Conservation (phyloP, 2,888 invertebrate species). For the Hemaris fuciformis region DNA sequence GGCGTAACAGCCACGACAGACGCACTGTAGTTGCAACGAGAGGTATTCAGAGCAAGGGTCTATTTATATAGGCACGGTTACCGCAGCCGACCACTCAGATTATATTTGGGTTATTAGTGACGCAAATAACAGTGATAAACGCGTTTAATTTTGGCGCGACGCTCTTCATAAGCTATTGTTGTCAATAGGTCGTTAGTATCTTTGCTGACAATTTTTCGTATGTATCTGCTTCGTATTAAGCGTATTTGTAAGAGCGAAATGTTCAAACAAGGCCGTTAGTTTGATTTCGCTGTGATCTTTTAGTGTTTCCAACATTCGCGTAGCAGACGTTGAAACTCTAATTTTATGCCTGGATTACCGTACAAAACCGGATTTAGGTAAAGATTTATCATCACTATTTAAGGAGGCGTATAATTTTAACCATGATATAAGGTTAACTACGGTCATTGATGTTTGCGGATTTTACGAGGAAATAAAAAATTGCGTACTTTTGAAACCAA, state of each 20-base stretch:
- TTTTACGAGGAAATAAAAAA: not conserved
- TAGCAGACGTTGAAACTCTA: not conserved
- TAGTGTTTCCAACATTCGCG: not conserved
- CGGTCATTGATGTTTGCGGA: not conserved
- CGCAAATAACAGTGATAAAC: conserved; percentile 74
- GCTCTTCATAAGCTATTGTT: conserved; percentile 62
- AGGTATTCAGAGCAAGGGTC: conserved; percentile 71
- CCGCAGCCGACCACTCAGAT: conserved; percentile 48
- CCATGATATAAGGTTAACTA: not conserved
- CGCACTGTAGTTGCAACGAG: conserved; percentile 47
- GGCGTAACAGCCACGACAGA: conserved; percentile 40
- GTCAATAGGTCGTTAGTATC: conserved; percentile 51
- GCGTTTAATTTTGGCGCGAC: conserved; percentile 65
- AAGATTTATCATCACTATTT: not conserved
- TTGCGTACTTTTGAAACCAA: not conserved
- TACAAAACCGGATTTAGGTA: not conserved
- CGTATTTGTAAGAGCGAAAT: not conserved
- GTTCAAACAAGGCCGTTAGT: not conserved
- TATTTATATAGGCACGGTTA: conserved; percentile 76
- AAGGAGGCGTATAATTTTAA: not conserved
- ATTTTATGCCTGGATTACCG: not conserved
- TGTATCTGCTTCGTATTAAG: not conserved
- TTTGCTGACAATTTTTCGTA: conserved; percentile 17
- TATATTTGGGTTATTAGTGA: conserved; percentile 77
- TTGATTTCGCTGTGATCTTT: not conserved